Evolutionary conservation across 2,797 vertebrate genomes (phyloP).

Genomic region (Caiman crocodilus): DNA sequence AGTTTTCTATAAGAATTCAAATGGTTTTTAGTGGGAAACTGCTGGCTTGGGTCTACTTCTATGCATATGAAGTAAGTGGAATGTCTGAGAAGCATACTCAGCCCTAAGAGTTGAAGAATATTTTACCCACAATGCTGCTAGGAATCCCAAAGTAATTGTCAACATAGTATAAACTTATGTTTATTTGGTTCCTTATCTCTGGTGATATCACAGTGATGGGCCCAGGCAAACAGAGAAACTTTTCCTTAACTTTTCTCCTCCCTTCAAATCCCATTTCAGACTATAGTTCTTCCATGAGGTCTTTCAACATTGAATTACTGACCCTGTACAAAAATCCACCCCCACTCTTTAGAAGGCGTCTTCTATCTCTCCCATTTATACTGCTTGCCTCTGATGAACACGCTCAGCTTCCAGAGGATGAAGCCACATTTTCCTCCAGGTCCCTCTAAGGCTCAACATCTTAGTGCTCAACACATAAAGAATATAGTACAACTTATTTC

Average conservation of each 20-base stretch:
- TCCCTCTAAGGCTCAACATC: neutral
- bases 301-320: neutral
- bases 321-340: neutral
- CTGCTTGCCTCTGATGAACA: neutral
- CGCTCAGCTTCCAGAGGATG: neutral
- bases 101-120: neutral
- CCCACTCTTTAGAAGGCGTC: neutral
- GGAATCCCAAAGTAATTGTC: neutral
- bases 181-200: too few relatives aligned
- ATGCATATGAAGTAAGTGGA: neutral
- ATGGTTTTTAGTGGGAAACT: neutral
- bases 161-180: neutral
- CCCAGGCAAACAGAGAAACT: neutral
- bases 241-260: neutral
- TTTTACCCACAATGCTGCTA: neutral
- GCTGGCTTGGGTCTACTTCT: neutral
- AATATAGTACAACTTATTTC: neutral
- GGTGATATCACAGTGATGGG: neutral
- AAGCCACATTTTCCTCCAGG: neutral
- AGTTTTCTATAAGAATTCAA: neutral
- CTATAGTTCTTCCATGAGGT: neutral
- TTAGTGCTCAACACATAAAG: neutral
- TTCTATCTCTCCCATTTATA: neutral
- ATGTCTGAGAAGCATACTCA: neutral
- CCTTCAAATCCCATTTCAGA: neutral